These are phyloP conservation scores for Drosophila triauraria DNA, from an alignment of 1,140 invertebrate genomes.

Conservation along the genomic window DNA sequence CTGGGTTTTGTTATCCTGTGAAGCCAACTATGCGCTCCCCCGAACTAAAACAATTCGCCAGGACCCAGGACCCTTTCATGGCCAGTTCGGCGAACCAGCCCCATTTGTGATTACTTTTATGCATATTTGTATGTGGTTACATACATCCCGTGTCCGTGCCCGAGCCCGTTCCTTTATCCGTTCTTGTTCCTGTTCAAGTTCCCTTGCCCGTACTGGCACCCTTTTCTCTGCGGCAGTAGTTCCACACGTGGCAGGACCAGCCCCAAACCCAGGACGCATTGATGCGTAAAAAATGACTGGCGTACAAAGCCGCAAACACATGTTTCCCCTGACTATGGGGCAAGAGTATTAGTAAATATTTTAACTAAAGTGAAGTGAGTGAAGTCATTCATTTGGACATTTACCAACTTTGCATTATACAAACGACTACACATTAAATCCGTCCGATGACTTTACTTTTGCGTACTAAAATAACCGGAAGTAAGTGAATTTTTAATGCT, in stretches of 20 bases:
- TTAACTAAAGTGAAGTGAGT: constrained; percentile 74
- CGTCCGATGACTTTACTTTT: constrained; percentile 69
- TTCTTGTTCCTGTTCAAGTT: neutral
- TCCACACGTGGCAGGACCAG: constrained; percentile 30
- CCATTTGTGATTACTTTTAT: constrained; percentile 59
- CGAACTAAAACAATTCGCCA: constrained; percentile 41
- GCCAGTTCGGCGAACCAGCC: constrained; percentile 4
- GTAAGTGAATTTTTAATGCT: constrained; percentile 77
- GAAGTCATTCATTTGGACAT: constrained; percentile 82
- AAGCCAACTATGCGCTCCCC: constrained; percentile 38
- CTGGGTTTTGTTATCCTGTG: constrained; percentile 26
- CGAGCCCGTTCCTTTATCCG: no score
- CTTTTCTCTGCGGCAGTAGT: neutral
- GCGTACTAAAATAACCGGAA: constrained; percentile 82
- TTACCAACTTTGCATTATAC: constrained; percentile 80
- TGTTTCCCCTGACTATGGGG: constrained; percentile 49
- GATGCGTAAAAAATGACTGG: constrained; percentile 73
- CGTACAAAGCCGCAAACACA: constrained; percentile 70
- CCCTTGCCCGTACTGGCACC: neutral
- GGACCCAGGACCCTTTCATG: constrained; percentile 29
- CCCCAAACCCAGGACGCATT: constrained; percentile 36
- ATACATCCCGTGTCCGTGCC: neutral
- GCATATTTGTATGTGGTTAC: constrained; percentile 49
- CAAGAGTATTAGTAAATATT: constrained; percentile 79
- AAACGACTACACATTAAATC: constrained; percentile 72